phyloP scores from a whole-genome alignment of 2,888 invertebrate genomes.

The Miltochrista miniata region DNA sequence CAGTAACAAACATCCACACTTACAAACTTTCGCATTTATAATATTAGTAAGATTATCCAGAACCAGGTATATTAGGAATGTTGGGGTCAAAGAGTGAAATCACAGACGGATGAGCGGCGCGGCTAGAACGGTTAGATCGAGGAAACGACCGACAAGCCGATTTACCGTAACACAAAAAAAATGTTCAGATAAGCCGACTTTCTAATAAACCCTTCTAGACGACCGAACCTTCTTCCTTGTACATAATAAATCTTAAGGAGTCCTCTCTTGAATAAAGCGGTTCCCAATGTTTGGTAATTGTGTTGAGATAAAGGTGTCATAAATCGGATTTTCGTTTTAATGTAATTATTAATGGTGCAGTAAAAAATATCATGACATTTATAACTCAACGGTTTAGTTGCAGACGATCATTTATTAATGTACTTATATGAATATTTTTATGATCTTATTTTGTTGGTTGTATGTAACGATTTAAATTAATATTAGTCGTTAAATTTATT shows the following conservation, averaged over 20 bases:
- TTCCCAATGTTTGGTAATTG: constrained; percentile 57
- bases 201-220: constrained; percentile 76
- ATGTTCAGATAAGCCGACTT: constrained; percentile 79
- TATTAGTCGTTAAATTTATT: constrained; percentile 1
- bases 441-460: constrained; percentile 9
- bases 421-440: constrained; percentile 16
- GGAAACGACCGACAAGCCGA: constrained; percentile 55
- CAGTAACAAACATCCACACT: too few species aligned
- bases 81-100: neutral
- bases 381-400: constrained; percentile 21
- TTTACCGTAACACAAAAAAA: constrained; percentile 80
- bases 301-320: constrained; percentile 38
- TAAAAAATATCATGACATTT: constrained; percentile 34
- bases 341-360: constrained; percentile 32
- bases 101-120: constrained; percentile 8
- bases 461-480: constrained; percentile 22
- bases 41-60: too few species aligned
- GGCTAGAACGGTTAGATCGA: constrained; percentile 27
- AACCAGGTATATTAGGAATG: neutral
- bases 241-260: constrained; percentile 81
- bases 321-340: constrained; percentile 33
- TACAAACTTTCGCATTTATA: too few species aligned
- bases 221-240: constrained; percentile 72
- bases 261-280: constrained; percentile 59
- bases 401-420: constrained; percentile 21